Percentiles rank a stretch among this genome's conserved stretches.
These are phyloP conservation scores for Eupsittula cactorum DNA, from an alignment of 2,113 vertebrate species.

Conservation along the genomic window DNA sequence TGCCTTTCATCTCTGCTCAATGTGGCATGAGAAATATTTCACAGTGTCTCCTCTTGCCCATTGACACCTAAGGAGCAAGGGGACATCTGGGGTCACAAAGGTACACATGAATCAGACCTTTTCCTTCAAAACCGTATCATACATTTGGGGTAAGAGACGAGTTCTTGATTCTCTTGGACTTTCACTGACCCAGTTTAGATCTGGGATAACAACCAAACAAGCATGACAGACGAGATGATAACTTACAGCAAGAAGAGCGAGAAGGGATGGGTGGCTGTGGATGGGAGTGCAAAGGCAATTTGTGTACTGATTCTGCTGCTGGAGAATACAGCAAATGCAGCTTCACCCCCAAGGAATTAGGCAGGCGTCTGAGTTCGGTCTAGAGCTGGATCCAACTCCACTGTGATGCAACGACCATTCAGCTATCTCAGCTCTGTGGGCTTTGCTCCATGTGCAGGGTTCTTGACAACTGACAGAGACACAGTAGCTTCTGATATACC, in stretches of 20 bases:
- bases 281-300: neutral
- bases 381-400: neutral
- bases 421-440: neutral
- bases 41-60: neutral
- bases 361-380: fast-evolving
- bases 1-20: neutral
- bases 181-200: neutral
- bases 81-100: neutral
- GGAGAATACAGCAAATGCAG: neutral
- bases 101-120: neutral
- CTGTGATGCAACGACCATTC: neutral
- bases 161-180: neutral
- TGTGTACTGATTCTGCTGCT: neutral
- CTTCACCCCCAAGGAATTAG: neutral
- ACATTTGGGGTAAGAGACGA: neutral
- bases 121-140: neutral
- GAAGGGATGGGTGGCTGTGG: neutral
- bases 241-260: neutral
- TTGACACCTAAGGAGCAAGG: neutral
- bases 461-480: neutral
- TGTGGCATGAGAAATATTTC: neutral
- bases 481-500: neutral
- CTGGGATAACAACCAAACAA: neutral
- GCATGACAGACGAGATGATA: neutral
- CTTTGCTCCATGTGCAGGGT: neutral